phyloP scores from a whole-genome alignment of 2,888 invertebrate genomes.

The Cancer borealis region DNA sequence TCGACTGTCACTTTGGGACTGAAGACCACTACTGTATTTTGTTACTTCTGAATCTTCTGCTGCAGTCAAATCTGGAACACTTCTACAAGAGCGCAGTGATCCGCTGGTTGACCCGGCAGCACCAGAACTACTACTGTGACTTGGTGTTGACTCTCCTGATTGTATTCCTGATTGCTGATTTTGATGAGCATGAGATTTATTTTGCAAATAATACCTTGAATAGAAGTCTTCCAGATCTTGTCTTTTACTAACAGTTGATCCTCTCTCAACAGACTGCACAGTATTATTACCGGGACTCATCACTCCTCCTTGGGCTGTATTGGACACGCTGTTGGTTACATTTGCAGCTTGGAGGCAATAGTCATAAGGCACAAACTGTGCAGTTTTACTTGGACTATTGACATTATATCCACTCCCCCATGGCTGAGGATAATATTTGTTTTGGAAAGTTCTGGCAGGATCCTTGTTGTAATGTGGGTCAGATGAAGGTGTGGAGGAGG shows the following conservation, averaged over 20 bases:
- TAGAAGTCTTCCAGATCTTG: constrained; percentile 77
- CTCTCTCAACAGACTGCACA: constrained; percentile 54
- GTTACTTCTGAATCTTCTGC: constrained; percentile 75
- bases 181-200: constrained; percentile 47
- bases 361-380: constrained; percentile 72
- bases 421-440: constrained; percentile 66
- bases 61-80: constrained; percentile 77
- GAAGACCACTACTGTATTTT: constrained; percentile 50
- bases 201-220: constrained; percentile 74
- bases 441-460: constrained; percentile 59
- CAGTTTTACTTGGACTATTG: constrained; percentile 68
- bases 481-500: constrained; percentile 62
- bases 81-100: constrained; percentile 73
- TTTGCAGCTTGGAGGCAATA: constrained; percentile 63
- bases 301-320: constrained; percentile 55
- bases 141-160: constrained; percentile 70
- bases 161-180: constrained; percentile 59
- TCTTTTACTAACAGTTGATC: constrained; percentile 66
- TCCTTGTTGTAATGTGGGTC: constrained; percentile 61
- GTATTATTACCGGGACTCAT: constrained; percentile 60
- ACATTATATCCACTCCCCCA: constrained; percentile 69
- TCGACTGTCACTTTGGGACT: constrained; percentile 53
- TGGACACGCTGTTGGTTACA: constrained; percentile 49
- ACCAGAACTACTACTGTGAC: constrained; percentile 69
- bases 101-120: constrained; percentile 67